Evolutionary conservation across 2,797 vertebrate species (phyloP), one percentile per base, ranked within the genome.

Genomic region (Echiichthys vipera): DNA sequence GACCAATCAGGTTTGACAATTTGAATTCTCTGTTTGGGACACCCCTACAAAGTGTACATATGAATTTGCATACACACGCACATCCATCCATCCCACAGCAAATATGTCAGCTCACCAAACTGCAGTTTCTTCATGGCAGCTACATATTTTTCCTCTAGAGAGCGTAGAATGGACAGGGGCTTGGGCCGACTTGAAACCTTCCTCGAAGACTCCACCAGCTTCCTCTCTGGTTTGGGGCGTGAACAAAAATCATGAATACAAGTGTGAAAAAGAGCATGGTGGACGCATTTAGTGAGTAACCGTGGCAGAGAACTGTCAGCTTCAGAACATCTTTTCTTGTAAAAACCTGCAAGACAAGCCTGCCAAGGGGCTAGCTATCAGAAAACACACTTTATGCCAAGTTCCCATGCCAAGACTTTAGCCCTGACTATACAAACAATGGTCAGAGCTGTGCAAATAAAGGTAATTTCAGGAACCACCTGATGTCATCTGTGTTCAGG

Each of bases 101-200:
- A 56, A 40, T 17, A 37, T 1, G 12, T 1, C 0, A 57, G 82
- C 97, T 95, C 93, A 99, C 98, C 98, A 70, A 99, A 99, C 78
- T 99, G 98, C 36, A 99, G 95, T 81, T 98, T 99, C 92, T 97
- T 99, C 98, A 99, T 98, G 80, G 96, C 95, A 63, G 95, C 96
- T 17, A 97, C 97, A 39, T 97, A 99, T 85, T 98, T 99, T 84
- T 99, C 98, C 93, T 99, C 98, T 62, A 99, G 92, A 49, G 98
- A 99, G 45, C 96, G 96, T 50, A 98, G 95, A 73, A 98, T 88
- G 74, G 96, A 96, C 81, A 96, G 91, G 11, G 97, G 97, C 80
- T 98, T 99, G 29, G 97, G 96, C 77, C 98, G 96, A 84, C 92
- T 91, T 6, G 95, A 83, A 20, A 90, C 91, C 89, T 97, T 99